Evolutionary conservation across 2,888 invertebrate genomes (phyloP), one percentile per base, ranked within the genome.

Genomic region (Eueremaeus valkanovi): DNA sequence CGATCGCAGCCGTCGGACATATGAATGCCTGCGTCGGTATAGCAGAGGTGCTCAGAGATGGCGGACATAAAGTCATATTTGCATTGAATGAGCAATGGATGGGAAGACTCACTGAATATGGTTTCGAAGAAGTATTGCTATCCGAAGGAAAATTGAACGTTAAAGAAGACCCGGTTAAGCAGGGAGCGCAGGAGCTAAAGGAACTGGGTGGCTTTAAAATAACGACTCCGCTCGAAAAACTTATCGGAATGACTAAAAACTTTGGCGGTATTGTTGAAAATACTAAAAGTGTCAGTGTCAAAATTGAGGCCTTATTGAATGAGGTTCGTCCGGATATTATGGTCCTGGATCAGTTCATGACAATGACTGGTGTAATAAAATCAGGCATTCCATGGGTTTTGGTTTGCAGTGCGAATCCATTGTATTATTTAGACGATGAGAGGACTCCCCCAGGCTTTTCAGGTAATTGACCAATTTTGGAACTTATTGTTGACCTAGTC

Each of bases 1-100:
- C n/a, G n/a, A n/a, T n/a, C n/a, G n/a, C n/a, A n/a, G n/a, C n/a
- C n/a, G 29, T 58, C 58, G 76, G 76, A 2, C 76, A 75, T 33
- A 40, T 76, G 16, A 76, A 75, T 29, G 31, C 76, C 13, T 75
- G 55, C 21, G 63, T 76, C 21, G 72, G 76, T 3, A 76, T 76
- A 9, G 76, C 74, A 3, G 74, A 76, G 36, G n/a, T 36, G 27
- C 16, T 76, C n/a, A 29, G 21, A 3, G 29, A 8, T 16, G 13
- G 21, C 33, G 76, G 76, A 33, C 76, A 76, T 33, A 73, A 27
- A 31, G 61, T 58, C 18, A 31, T 45, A 18, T 76, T 76, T 75
- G 51, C n/a, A 8, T 13, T 76, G 13, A 42, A 36, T 18, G 29
- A 21, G 8, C 31, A 73, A 9, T 72, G 70, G 75, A 29, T 13